Evolutionary conservation across 2,888 invertebrate genomes (phyloP).

Genomic region (Hirtodrosophila trivittata): DNA sequence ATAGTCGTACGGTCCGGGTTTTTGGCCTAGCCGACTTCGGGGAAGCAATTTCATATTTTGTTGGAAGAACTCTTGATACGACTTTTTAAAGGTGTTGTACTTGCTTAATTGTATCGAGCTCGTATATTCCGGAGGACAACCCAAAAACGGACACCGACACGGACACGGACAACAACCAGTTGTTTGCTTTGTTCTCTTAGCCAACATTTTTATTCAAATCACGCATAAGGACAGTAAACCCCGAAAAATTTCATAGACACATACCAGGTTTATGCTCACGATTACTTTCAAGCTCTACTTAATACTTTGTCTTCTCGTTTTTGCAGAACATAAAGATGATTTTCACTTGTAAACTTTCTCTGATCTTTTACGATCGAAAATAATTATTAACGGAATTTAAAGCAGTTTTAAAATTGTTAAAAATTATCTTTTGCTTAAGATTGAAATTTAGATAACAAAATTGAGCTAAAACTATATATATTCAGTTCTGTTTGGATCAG

Average conservation of each 20-base stretch:
- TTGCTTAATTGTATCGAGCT: slow-evolving; percentile 45
- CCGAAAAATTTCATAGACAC: slow-evolving; percentile 17
- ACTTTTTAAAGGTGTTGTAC: slow-evolving; percentile 46
- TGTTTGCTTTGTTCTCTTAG: slow-evolving; percentile 28
- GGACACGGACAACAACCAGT: slow-evolving; percentile 32
- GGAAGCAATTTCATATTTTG: slow-evolving; percentile 54
- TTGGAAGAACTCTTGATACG: slow-evolving; percentile 33
- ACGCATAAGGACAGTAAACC: slow-evolving; percentile 47
- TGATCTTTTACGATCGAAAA: no score
- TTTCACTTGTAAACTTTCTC: no score
- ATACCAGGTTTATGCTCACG: neutral
- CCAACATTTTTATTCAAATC: slow-evolving; percentile 63
- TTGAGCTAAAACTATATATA: no score
- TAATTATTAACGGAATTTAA: no score
- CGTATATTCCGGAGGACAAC: slow-evolving; percentile 31
- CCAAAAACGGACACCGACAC: no score
- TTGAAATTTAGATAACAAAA: no score
- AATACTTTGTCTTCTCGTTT: no score
- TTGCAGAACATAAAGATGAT: no score
- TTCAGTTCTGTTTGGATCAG: no score
- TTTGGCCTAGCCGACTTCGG: slow-evolving; percentile 4
- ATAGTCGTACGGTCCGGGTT: neutral
- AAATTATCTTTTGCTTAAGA: no score
- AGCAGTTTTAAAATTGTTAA: no score
- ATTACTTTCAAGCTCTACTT: no score